phyloP scores from a whole-genome alignment of 2,797 vertebrate genomes.

The Pogoniulus pusillus region DNA sequence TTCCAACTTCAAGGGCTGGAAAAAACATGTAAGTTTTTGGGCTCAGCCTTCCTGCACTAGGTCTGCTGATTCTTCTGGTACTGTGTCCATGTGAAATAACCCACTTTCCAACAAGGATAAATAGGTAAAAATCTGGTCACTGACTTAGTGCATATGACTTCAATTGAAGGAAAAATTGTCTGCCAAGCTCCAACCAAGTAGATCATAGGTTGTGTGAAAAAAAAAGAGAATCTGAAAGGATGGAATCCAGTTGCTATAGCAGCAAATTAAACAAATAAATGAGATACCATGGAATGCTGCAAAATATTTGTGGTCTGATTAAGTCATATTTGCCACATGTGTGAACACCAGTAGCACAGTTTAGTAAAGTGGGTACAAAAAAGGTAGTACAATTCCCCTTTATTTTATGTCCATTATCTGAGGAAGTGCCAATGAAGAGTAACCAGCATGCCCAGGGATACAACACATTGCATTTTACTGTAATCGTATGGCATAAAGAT shows the following conservation, averaged over 20 bases:
- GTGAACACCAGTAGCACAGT: conserved; percentile 72
- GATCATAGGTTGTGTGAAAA: conserved; percentile 76
- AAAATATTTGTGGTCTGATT: conserved; percentile 90
- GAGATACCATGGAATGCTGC: conserved; percentile 88
- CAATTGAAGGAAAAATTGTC: conserved; percentile 72
- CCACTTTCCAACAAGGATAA: conserved; percentile 50
- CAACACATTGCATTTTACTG: neutral
- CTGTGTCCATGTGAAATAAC: conserved; percentile 50
- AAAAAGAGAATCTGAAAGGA: conserved; percentile 64
- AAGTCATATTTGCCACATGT: conserved; percentile 79
- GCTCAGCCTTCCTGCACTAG: conserved; percentile 20
- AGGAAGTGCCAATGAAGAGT: neutral
- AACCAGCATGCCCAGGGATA: neutral
- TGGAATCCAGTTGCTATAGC: conserved; percentile 83
- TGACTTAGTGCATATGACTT: conserved; percentile 76
- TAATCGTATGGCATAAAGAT: neutral
- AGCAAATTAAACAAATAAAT: conserved; percentile 89
- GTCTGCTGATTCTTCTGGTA: conserved; percentile 66
- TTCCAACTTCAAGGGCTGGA: conserved; percentile 48
- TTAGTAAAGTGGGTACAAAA: conserved; percentile 58
- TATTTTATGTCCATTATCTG: neutral
- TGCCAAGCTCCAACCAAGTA: conserved; percentile 77
- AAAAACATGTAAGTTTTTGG: conserved; percentile 43
- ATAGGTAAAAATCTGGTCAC: conserved; percentile 72
- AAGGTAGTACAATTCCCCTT: neutral